These are phyloP conservation scores for Sebastes reedi DNA, from an alignment of 2,797 vertebrate genomes.

Conservation along the genomic window DNA sequence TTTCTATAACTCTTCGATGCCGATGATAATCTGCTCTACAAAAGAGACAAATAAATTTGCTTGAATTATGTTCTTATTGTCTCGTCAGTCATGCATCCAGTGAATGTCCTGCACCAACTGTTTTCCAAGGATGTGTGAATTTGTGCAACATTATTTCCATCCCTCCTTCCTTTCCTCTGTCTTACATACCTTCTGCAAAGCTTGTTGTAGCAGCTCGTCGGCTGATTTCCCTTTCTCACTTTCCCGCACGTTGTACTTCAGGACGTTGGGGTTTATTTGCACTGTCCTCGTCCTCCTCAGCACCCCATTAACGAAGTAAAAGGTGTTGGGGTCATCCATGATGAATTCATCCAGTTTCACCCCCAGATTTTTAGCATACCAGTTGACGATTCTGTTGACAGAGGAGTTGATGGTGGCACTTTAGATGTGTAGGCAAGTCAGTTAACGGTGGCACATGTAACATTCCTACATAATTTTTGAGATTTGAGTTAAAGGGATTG, in stretches of 20 bases:
- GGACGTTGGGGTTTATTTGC: constrained; percentile 67
- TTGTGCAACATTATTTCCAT: background rate
- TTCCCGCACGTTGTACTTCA: constrained; percentile 59
- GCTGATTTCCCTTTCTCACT: constrained; percentile 69
- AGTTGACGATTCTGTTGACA: constrained; percentile 6
- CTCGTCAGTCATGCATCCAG: background rate
- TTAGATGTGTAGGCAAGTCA: too few relatives aligned
- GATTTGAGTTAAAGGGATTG: background rate
- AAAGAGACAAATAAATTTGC: background rate
- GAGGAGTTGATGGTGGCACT: too few relatives aligned
- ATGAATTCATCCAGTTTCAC: constrained; percentile 66
- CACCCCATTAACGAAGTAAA: constrained; percentile 67
- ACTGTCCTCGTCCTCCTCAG: constrained; percentile 46
- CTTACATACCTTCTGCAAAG: constrained; percentile 68
- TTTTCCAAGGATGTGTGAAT: background rate
- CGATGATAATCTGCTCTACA: background rate
- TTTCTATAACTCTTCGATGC: background rate
- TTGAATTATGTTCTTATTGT: background rate
- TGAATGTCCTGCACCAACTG: background rate
- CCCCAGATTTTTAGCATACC: constrained; percentile 23
- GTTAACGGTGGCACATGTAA: background rate
- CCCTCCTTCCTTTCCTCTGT: background rate
- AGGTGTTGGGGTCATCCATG: constrained; percentile 72
- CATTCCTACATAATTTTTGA: background rate
- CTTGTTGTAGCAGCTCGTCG: constrained; percentile 57